A percentile compares a stretch with the other conserved stretches of the same genome.
Evolutionary conservation across 1,140 invertebrate genomes (phyloP).

Genomic region (Oncopodura yosiiana): DNA sequence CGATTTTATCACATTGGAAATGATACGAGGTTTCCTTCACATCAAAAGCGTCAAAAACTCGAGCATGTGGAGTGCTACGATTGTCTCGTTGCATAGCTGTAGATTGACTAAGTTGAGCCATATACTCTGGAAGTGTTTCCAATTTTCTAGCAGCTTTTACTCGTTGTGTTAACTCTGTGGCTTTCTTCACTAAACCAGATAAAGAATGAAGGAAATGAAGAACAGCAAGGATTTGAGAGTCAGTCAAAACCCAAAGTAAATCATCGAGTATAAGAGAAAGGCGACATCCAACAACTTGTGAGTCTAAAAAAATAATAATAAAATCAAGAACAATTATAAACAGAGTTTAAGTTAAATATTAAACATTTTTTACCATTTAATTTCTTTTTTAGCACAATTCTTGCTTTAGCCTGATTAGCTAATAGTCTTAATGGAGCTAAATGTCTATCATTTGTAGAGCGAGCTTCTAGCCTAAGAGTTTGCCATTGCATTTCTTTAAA

Average conservation of each 20-base stretch:
- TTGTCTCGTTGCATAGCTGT: slow-evolving; percentile 39
- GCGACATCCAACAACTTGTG: slow-evolving; percentile 81
- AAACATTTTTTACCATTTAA: slow-evolving; percentile 55
- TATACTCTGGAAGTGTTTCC: slow-evolving; percentile 69
- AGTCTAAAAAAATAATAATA: slow-evolving; percentile 57
- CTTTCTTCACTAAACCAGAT: slow-evolving; percentile 69
- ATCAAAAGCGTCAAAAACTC: slow-evolving; percentile 79
- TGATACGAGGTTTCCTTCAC: slow-evolving; percentile 97
- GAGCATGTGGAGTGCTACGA: slow-evolving; percentile 46
- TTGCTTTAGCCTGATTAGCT: slow-evolving; percentile 87
- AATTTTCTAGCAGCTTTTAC: slow-evolving; percentile 81
- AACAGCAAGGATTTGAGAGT: slow-evolving; percentile 90
- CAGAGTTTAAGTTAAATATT: neutral
- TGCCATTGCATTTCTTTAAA: slow-evolving; percentile 99
- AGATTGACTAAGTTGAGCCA: slow-evolving; percentile 58
- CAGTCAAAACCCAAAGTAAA: slow-evolving; percentile 93
- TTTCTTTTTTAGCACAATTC: slow-evolving; percentile 93
- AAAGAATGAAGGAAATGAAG: slow-evolving; percentile 87
- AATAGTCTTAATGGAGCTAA: slow-evolving; percentile 83
- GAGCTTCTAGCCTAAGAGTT: slow-evolving; percentile 85
- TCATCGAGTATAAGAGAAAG: slow-evolving; percentile 90
- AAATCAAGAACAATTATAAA: neutral
- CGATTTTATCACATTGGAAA: slow-evolving; percentile 83
- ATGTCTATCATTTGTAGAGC: slow-evolving; percentile 60
- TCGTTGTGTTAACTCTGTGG: slow-evolving; percentile 69